A percentile compares a stretch with the other conserved stretches of the same genome.
Conservation (phyloP, 2,797 vertebrate species). For the Aeoliscus strigatus region DNA sequence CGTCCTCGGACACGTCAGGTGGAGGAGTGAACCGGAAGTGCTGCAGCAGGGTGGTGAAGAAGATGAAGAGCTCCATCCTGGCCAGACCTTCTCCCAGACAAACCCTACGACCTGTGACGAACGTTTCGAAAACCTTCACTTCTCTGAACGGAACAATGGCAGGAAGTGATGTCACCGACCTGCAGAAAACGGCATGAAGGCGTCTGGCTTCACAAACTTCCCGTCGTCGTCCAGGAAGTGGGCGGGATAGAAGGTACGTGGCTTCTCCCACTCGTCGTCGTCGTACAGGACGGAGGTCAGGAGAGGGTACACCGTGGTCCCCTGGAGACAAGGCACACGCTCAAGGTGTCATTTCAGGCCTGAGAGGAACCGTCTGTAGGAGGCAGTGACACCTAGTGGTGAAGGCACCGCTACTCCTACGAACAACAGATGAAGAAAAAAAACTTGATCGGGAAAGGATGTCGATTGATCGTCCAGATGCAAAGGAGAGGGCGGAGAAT, state of each 20-base stretch:
- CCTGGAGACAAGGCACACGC: constrained; percentile 21
- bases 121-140: too few species aligned
- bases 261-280: constrained; percentile 63
- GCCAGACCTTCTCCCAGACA: constrained; percentile 57
- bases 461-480: too few species aligned
- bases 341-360: too few species aligned
- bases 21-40: constrained; percentile 52
- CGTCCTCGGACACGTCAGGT: constrained; percentile 45
- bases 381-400: too few species aligned
- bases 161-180: too few species aligned
- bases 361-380: too few species aligned
- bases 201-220: constrained; percentile 52
- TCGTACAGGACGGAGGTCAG: constrained; percentile 62
- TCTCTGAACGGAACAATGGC: too few species aligned
- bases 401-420: too few species aligned
- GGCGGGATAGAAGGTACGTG: constrained; percentile 61
- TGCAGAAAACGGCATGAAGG: constrained; percentile 71
- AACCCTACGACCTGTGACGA: constrained; percentile 48
- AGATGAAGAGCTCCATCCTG: constrained; percentile 62
- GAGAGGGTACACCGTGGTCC: constrained; percentile 58
- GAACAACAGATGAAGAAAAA: too few species aligned
- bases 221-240: constrained; percentile 67
- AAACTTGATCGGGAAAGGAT: too few species aligned
- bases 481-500: too few species aligned
- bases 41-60: constrained; percentile 58